phyloP scores from a whole-genome alignment of 2,797 vertebrate species.

The Mus minutoides region DNA sequence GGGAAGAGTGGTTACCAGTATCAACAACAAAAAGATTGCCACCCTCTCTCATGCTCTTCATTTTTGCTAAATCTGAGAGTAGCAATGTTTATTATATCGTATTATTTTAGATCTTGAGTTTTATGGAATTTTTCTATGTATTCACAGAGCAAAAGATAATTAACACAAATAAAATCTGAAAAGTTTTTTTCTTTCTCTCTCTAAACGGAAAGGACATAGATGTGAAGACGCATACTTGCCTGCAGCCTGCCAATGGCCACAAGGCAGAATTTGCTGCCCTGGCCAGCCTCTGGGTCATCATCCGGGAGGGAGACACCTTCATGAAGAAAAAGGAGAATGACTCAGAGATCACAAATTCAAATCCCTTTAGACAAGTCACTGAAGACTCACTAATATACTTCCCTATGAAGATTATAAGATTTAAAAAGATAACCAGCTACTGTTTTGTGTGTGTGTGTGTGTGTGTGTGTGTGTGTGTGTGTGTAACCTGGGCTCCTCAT shows the following conservation, averaged over 20 bases:
- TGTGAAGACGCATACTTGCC: conserved; percentile 85
- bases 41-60: background rate
- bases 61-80: conserved; percentile 49
- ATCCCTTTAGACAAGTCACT: background rate
- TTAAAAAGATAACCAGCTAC: conserved; percentile 28
- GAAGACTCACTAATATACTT: conserved; percentile 37
- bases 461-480: background rate
- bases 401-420: background rate
- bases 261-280: conserved; percentile 96
- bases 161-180: conserved; percentile 16
- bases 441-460: background rate
- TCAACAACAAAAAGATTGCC: background rate
- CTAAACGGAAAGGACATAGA: background rate
- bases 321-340: conserved; percentile 56
- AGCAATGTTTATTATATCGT: background rate
- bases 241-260: conserved; percentile 98
- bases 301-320: conserved; percentile 95
- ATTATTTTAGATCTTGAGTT: conserved; percentile 34
- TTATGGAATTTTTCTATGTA: conserved; percentile 41
- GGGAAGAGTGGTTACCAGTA: background rate
- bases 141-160: conserved; percentile 52
- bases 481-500: background rate
- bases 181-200: background rate
- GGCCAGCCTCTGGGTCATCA: conserved; percentile 93
- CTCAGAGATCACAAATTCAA: conserved; percentile 55